phyloP scores from a whole-genome alignment of 2,113 vertebrate species.

The Synodontis membranacea region DNA sequence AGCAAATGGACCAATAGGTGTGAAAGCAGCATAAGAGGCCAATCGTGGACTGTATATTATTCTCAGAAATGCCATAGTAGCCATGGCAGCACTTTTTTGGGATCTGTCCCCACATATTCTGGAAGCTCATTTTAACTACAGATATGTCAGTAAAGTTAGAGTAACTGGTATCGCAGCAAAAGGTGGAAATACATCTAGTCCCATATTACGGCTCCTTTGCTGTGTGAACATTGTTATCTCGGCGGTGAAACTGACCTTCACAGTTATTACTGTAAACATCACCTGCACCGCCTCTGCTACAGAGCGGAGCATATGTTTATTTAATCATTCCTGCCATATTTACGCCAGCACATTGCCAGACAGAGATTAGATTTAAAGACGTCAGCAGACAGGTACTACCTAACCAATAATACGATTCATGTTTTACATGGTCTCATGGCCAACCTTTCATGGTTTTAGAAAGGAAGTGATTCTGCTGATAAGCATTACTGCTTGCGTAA shows the following conservation, averaged over 20 bases:
- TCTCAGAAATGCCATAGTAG: not conserved
- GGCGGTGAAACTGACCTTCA: conserved; percentile 38
- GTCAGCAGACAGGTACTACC: not conserved
- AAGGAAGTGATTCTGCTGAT: not conserved
- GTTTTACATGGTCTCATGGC: not conserved
- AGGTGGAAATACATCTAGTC: not conserved
- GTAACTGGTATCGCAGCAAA: not conserved
- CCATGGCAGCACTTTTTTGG: not conserved
- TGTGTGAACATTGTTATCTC: conserved; percentile 8
- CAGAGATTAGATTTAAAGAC: conserved; percentile 30
- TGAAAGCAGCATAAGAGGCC: not conserved
- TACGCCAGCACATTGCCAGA: conserved; percentile 24
- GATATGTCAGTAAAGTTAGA: not conserved
- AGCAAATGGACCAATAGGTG: not conserved
- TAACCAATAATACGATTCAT: not conserved
- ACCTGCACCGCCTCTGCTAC: not conserved
- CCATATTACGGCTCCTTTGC: not conserved
- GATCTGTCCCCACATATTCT: not conserved
- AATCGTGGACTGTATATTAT: not conserved
- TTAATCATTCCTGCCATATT: conserved; percentile 37
- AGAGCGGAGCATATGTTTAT: conserved; percentile 25
- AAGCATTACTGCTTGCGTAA: not conserved
- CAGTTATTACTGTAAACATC: conserved; percentile 44
- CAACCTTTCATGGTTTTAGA: not conserved
- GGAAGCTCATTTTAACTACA: not conserved